These are phyloP conservation scores for Mionectes olivaceus DNA, from an alignment of 2,797 vertebrate species.

Conservation along the genomic window DNA sequence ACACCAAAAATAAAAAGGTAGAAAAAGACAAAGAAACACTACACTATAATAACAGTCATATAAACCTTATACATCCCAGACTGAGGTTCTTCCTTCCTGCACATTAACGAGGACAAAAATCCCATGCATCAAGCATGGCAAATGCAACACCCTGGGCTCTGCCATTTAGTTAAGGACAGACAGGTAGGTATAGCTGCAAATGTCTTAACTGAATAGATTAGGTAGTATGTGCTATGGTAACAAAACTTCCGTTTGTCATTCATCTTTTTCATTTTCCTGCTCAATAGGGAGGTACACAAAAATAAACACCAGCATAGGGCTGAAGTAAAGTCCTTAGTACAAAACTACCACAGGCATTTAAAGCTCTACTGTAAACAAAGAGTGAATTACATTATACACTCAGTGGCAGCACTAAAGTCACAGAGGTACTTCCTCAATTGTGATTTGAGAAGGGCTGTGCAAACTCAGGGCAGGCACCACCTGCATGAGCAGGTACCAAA, in stretches of 20 bases:
- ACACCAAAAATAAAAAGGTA: neutral
- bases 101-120: neutral
- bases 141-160: neutral
- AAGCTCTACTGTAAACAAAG: neutral
- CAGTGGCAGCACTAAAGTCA: neutral
- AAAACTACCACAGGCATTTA: neutral
- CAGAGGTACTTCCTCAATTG: neutral
- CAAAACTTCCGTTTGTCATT: neutral
- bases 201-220: neutral
- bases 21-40: neutral
- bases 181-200: neutral
- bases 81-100: neutral
- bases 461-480: neutral
- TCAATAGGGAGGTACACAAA: neutral
- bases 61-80: neutral
- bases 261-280: neutral
- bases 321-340: neutral
- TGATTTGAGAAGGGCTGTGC: neutral
- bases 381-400: neutral
- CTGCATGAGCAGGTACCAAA: neutral
- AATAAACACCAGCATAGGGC: neutral
- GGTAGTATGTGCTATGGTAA: neutral
- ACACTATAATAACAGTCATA: neutral
- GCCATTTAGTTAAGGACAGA: neutral
- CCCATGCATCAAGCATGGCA: neutral